Evolutionary conservation across 2,888 invertebrate species (phyloP).

Genomic region (Macrosiphum euphorbiae): DNA sequence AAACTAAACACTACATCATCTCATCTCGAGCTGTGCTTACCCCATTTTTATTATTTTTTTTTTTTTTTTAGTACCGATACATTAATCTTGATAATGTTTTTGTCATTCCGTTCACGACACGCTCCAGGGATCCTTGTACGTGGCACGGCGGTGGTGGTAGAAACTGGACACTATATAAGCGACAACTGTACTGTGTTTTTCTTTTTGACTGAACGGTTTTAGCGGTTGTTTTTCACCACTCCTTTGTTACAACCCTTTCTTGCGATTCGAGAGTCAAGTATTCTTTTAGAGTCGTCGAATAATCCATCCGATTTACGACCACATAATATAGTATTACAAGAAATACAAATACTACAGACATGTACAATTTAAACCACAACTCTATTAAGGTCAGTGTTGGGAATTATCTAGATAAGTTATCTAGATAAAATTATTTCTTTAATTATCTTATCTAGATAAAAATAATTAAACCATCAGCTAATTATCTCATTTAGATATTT

Average conservation of each 20-base stretch:
- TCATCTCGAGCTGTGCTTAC: not conserved
- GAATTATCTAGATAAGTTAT: too few relatives aligned
- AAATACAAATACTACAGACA: not conserved
- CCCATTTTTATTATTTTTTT: not conserved
- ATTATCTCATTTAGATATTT: too few relatives aligned
- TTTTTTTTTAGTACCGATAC: constrained; percentile 34
- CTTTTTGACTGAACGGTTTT: constrained; percentile 36
- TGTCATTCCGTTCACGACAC: constrained; percentile 51
- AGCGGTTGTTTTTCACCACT: not conserved
- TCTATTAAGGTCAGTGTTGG: too few relatives aligned
- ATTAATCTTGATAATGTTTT: constrained; percentile 59
- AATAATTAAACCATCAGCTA: too few relatives aligned
- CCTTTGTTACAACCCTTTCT: not conserved
- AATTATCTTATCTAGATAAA: too few relatives aligned
- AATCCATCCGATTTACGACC: not conserved
- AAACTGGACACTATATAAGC: constrained; percentile 13
- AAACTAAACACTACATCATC: constrained; percentile 46
- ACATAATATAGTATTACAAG: not conserved
- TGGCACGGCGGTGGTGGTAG: not conserved
- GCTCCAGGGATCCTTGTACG: not conserved
- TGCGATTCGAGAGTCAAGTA: not conserved
- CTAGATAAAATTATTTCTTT: too few relatives aligned
- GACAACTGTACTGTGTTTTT: constrained; percentile 20
- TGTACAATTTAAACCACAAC: not conserved
- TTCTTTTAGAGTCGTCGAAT: not conserved